phyloP scores from a whole-genome alignment of 2,888 invertebrate genomes.

The Leptinotarsa rubiginosa region DNA sequence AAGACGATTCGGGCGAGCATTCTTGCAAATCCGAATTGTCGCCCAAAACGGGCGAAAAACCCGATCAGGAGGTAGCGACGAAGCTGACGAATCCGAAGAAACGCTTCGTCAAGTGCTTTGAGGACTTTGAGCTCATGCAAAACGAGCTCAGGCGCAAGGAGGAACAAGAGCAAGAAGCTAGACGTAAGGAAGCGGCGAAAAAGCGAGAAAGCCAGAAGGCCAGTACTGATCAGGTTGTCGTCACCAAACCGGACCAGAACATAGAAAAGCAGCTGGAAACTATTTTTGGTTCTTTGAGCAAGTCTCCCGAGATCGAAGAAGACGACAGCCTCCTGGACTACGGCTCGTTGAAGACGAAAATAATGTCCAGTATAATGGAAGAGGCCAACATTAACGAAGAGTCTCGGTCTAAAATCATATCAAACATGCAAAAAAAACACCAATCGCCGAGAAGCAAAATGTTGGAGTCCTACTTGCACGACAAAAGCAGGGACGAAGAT shows the following conservation, averaged over 20 bases:
- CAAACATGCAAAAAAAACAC: constrained; percentile 33
- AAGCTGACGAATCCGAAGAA: constrained; percentile 64
- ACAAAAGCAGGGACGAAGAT: constrained; percentile 8
- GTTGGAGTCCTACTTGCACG: constrained; percentile 17
- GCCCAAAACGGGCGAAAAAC: constrained; percentile 30
- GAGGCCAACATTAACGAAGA: constrained; percentile 45
- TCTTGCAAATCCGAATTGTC: not conserved
- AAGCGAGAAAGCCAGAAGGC: not conserved
- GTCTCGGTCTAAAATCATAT: constrained; percentile 38
- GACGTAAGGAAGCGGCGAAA: not conserved
- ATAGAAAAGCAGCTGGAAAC: constrained; percentile 8
- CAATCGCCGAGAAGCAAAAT: constrained; percentile 30
- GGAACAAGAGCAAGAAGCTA: constrained; percentile 22
- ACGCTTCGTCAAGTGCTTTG: constrained; percentile 64
- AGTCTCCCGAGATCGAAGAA: constrained; percentile 19
- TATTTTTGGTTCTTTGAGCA: constrained; percentile 17
- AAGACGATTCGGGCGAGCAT: not conserved
- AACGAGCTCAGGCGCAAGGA: constrained; percentile 42
- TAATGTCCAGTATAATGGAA: constrained; percentile 58
- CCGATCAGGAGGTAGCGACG: constrained; percentile 50
- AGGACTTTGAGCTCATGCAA: constrained; percentile 60
- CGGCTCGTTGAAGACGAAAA: constrained; percentile 54
- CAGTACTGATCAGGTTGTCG: not conserved
- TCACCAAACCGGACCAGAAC: not conserved
- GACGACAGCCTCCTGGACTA: not conserved